Evolutionary conservation across 2,113 vertebrate genomes (phyloP).

Genomic region (Physeter macrocephalus): DNA sequence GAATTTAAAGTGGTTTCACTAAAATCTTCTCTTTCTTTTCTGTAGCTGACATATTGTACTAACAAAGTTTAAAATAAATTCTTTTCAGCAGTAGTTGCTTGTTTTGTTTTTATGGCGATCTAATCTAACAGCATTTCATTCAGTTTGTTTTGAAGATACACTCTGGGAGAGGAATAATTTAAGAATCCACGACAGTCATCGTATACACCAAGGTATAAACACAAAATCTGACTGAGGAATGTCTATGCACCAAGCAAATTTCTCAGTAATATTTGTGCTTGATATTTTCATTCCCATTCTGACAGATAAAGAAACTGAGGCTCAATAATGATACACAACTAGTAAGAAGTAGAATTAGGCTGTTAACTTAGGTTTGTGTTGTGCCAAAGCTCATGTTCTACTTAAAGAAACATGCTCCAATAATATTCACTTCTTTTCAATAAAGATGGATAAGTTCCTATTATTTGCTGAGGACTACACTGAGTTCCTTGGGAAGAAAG

Average conservation of each 20-base stretch:
- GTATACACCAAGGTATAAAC: neutral
- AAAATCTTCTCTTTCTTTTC: neutral
- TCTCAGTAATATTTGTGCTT: neutral
- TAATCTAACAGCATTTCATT: neutral
- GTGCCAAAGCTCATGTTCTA: neutral
- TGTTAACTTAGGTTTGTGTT: neutral
- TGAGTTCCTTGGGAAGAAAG: neutral
- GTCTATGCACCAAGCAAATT: neutral
- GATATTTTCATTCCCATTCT: neutral
- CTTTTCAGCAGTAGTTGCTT: neutral
- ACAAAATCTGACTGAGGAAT: neutral
- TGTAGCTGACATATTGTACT: neutral
- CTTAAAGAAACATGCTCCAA: neutral
- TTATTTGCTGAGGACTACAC: too few species aligned
- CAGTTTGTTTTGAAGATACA: neutral
- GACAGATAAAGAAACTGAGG: neutral
- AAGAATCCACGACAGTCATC: neutral
- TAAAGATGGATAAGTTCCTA: neutral
- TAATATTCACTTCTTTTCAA: neutral
- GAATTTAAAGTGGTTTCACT: neutral
- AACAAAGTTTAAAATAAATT: conserved; percentile 17
- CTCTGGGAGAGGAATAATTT: neutral
- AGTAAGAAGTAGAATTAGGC: neutral
- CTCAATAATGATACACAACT: neutral
- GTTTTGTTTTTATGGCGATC: neutral